Evolutionary conservation across 2,113 vertebrate species (phyloP), one percentile per base, ranked within the genome.

Genomic region (Ammospiza caudacuta): DNA sequence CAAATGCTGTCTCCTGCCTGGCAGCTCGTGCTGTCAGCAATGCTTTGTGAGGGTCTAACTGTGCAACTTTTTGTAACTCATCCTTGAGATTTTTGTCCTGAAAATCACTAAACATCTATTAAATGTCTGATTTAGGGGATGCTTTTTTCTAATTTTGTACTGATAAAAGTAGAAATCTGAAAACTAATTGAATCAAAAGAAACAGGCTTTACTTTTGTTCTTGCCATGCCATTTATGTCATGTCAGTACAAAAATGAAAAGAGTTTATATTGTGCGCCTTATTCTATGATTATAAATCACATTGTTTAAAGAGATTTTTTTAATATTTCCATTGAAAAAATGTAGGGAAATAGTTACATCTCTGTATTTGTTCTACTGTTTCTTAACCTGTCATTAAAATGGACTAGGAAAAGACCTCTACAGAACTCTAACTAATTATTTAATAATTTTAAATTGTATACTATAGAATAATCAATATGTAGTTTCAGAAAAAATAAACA

Each of bases 401-500:
- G 37, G 16, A 74, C 58, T 89, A 47, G 79, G 58, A 82, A 94
- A 91, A 89, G 41, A 87, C 5, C 31, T 92, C 49, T 94, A 67
- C 57, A 92, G 72, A 83, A 86, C 61, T 63, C 91, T 72, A 77
- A 44, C 83, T 89, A 73, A 75, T 66, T 28, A 63, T 75, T 87
- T 87, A 64, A 64, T 43, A 39, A 70, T 76, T 96, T 91, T 88
- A 76, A 96, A 97, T 92, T 77, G 95, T 95, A 64, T 78, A 39
- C 69, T 91, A 58, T 19, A 90, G 76, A 88, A 78, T 77, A 90
- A 88, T 81, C 15, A 70, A 78, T 62, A 62, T 92, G 59, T 81
- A 46, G 39, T 94, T 95, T 70, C 46, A 95, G 51, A 89, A 85
- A 87, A 93, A 98, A 98, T 98, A 98, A 98, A 98, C 79, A 91